Percentiles rank a stretch among this genome's conserved stretches.
Evolutionary conservation across 2,113 vertebrate species (phyloP).

Genomic region (Ictalurus punctatus): DNA sequence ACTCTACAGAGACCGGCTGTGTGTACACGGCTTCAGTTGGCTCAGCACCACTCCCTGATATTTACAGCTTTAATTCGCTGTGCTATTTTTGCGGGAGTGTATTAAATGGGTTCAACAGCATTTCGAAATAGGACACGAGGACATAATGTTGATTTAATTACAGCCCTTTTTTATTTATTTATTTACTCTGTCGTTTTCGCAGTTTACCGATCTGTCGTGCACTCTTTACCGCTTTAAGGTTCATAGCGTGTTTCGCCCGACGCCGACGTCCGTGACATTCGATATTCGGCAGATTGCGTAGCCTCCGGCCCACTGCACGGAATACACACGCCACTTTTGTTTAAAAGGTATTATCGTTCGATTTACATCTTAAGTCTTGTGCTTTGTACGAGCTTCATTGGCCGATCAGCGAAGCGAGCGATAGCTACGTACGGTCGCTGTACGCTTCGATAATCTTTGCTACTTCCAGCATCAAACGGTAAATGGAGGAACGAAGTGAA

Average conservation of each 20-base stretch:
- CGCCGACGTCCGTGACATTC: not conserved
- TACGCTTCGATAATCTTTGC: not conserved
- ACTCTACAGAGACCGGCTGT: conserved; percentile 25
- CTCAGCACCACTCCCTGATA: conserved; percentile 7
- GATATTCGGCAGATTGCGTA: not conserved
- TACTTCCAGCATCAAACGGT: not conserved
- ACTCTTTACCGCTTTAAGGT: too few species aligned
- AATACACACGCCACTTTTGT: not conserved
- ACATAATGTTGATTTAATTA: conserved; percentile 2
- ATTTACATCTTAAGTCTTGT: not conserved
- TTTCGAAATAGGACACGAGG: not conserved
- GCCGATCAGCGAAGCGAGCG: too few species aligned
- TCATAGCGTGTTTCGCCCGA: not conserved
- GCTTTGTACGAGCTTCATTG: not conserved
- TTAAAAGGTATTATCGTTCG: not conserved
- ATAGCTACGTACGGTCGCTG: not conserved
- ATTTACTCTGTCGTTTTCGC: too few species aligned
- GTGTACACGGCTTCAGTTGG: conserved; percentile 13
- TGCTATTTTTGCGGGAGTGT: not conserved
- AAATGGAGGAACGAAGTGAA: not conserved
- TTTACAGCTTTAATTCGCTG: conserved; percentile 32
- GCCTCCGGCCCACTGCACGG: not conserved
- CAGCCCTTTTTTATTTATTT: too few species aligned
- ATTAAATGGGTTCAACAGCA: not conserved
- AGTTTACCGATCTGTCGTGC: not conserved